phyloP scores from a whole-genome alignment of 2,797 vertebrate species.

The Neosilurus hyrtlii region DNA sequence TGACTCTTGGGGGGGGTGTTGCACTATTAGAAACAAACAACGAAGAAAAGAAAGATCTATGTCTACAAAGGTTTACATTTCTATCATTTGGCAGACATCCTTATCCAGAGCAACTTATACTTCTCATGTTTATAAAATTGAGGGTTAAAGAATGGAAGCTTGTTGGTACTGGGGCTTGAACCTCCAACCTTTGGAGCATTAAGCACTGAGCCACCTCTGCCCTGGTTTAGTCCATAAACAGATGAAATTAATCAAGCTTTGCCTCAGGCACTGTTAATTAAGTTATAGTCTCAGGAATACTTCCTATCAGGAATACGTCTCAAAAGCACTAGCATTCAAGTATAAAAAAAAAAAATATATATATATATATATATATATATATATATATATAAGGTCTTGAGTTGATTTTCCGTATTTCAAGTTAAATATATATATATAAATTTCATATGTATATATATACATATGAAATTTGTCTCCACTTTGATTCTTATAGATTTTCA shows the following conservation, averaged over 20 bases:
- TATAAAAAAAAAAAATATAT: neutral
- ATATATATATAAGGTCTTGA: too few species aligned
- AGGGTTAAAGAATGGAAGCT: too few species aligned
- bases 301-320: neutral
- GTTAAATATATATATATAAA: neutral
- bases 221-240: neutral
- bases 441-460: neutral
- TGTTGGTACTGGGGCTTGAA: too few species aligned
- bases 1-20: neutral
- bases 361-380: neutral
- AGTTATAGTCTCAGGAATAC: neutral
- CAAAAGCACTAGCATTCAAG: neutral
- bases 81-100: too few species aligned
- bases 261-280: neutral
- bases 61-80: too few species aligned
- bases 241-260: neutral
- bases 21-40: neutral
- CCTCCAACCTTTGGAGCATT: too few species aligned
- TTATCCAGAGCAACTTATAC: too few species aligned
- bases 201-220: too few species aligned
- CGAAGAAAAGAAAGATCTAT: too few species aligned
- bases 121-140: too few species aligned
- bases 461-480: constrained; percentile 36
- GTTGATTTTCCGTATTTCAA: too few species aligned
- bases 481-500: constrained; percentile 36